Evolutionary conservation across 2,113 vertebrate species (phyloP).

Genomic region (Thermophis baileyi): DNA sequence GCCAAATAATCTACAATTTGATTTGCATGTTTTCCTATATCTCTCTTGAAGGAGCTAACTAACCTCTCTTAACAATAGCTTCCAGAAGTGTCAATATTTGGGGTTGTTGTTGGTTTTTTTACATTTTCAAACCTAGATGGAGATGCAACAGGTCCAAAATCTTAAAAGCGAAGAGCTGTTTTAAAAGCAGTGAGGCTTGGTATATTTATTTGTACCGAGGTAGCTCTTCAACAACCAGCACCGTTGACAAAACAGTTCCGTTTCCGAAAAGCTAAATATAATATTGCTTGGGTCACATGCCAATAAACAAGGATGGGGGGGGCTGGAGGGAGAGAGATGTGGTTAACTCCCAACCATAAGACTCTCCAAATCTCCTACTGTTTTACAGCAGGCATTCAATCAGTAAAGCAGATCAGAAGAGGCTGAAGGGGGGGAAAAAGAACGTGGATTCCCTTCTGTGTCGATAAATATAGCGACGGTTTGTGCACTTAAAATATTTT

Average conservation of each 20-base stretch:
- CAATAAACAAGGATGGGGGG: constrained; percentile 61
- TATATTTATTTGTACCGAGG: background rate
- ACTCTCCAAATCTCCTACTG: constrained; percentile 65
- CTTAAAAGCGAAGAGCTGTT: constrained; percentile 21
- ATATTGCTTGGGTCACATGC: constrained; percentile 61
- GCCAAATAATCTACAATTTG: background rate
- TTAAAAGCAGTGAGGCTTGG: constrained; percentile 24
- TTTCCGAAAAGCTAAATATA: constrained; percentile 61
- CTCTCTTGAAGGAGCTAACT: constrained; percentile 1
- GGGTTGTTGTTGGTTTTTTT: background rate
- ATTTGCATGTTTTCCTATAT: background rate
- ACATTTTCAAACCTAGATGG: constrained; percentile 12
- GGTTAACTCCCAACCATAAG: constrained; percentile 58
- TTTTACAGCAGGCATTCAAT: constrained; percentile 73
- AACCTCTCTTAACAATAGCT: background rate
- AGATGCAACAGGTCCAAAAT: constrained; percentile 69
- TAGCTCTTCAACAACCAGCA: background rate
- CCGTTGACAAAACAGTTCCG: constrained; percentile 29
- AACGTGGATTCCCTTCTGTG: constrained; percentile 62
- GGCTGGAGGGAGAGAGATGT: constrained; percentile 32
- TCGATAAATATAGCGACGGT: constrained; percentile 68
- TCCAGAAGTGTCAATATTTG: constrained; percentile 8
- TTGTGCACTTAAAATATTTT: constrained; percentile 76
- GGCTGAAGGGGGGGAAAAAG: constrained; percentile 38
- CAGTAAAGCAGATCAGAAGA: constrained; percentile 68